A percentile compares a stretch with the other conserved stretches of the same genome.
phyloP scores from a whole-genome alignment of 1,140 invertebrate genomes.

The Aricia agestis region DNA sequence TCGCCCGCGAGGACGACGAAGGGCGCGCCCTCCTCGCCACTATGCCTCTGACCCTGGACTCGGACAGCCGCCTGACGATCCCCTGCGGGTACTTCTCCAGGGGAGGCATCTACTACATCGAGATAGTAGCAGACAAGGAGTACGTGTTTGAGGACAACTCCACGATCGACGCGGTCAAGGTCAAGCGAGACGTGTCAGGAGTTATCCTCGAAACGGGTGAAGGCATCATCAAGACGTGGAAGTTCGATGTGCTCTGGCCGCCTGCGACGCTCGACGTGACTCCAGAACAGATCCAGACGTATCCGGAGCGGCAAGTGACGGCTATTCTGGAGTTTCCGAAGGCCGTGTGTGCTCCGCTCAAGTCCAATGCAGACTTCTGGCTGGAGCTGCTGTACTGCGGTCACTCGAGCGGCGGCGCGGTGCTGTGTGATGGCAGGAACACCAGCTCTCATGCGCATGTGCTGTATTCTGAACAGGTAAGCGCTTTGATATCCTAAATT shows the following conservation, averaged over 20 bases:
- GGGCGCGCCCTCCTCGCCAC: slow-evolving; percentile 81
- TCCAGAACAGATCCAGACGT: slow-evolving; percentile 85
- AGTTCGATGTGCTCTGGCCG: slow-evolving; percentile 88
- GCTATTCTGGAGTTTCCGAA: slow-evolving; percentile 84
- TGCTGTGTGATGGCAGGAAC: slow-evolving; percentile 68
- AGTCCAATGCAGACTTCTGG: slow-evolving; percentile 82
- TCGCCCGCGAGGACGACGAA: slow-evolving; percentile 74
- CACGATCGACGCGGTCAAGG: slow-evolving; percentile 34
- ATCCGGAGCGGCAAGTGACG: slow-evolving; percentile 83
- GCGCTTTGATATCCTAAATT: slow-evolving; percentile 6
- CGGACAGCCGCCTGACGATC: slow-evolving; percentile 75
- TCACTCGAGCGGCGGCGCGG: slow-evolving; percentile 73
- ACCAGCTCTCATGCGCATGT: slow-evolving; percentile 67
- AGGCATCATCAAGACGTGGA: slow-evolving; percentile 73
- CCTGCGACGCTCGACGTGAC: slow-evolving; percentile 81
- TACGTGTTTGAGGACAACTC: slow-evolving; percentile 62
- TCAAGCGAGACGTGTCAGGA: slow-evolving; percentile 53
- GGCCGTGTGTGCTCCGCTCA: slow-evolving; percentile 79
- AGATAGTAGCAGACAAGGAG: slow-evolving; percentile 65
- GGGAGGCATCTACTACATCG: slow-evolving; percentile 77
- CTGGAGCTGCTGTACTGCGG: slow-evolving; percentile 87
- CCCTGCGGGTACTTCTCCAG: slow-evolving; percentile 83
- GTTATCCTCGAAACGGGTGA: slow-evolving; percentile 60
- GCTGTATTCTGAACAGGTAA: slow-evolving; percentile 70
- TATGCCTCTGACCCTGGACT: slow-evolving; percentile 77